Conservation (phyloP, 92 coral and sea anemone species). For the Anthopleura xanthogrammica region DNA sequence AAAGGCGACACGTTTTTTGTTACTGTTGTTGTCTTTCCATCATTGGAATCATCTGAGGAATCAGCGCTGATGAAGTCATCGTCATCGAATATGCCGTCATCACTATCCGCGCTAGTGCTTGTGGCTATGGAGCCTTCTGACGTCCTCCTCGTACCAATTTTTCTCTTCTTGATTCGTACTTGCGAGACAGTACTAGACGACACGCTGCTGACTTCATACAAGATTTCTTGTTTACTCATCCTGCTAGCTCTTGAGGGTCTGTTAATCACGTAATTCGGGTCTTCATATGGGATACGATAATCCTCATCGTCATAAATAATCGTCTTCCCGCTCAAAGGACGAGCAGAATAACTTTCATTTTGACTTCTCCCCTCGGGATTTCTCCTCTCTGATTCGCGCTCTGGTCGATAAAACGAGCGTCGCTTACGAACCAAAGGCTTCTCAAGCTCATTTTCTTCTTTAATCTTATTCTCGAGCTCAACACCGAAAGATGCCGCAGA, state of each 20-base stretch:
- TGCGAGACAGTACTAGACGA: constrained; percentile 13
- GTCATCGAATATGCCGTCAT: constrained; percentile 28
- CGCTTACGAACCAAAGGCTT: constrained; percentile 1
- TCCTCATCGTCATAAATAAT: constrained; percentile 41
- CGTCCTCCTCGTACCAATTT: background rate
- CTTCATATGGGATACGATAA: constrained; percentile 46
- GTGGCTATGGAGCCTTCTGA: constrained; percentile 29
- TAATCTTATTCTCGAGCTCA: background rate
- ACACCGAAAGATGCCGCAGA: constrained; percentile 43
- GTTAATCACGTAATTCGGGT: background rate
- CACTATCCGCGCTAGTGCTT: constrained; percentile 28
- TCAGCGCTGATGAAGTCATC: constrained; percentile 29
- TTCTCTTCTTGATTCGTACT: background rate
- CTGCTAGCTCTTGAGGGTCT: background rate
- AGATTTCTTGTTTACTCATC: background rate
- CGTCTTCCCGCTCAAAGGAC: constrained; percentile 3
- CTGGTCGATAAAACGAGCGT: constrained; percentile 53
- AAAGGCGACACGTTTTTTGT: constrained; percentile 1
- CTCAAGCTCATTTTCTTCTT: background rate
- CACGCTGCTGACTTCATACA: constrained; percentile 27
- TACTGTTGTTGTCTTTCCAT: constrained; percentile 1
- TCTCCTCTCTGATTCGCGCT: constrained; percentile 45
- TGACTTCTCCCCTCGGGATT: constrained; percentile 75
- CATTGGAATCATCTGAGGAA: constrained; percentile 29
- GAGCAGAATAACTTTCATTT: constrained; percentile 36